Evolutionary conservation across 1,140 invertebrate genomes (phyloP), one percentile per base, ranked within the genome.

Genomic region (Atta texana): DNA sequence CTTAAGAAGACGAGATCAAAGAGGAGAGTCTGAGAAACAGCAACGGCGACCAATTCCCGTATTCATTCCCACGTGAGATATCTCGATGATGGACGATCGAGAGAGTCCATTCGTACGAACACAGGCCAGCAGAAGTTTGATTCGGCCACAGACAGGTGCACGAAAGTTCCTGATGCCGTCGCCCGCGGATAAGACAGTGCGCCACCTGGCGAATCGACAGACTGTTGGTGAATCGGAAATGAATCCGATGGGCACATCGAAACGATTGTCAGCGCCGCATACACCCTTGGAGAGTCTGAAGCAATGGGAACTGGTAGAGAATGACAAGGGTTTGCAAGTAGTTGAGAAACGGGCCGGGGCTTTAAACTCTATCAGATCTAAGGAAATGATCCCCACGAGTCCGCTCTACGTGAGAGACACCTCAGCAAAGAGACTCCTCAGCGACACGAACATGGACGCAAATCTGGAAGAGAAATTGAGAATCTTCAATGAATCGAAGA

Each of bases 251-350:
- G 53, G 51, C n/a, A 53, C 31, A 51, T 0, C 74, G 5, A 86
- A 87, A 44, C 78, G 89, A n/a, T 71, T 90, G 24, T 51, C 53
- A 16, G 49, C 74, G 0, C 3, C 88, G 6, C 86, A 64, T 53
- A 7, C 77, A 3, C 53, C 86, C 1, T 21, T 86, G 78, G 92
- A 94, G 14, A 88, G 88, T 49, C 59, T 94, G n/a, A 94, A 93
- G 14, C 93, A 94, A 63, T 94, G 93, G 93, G 92, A 93, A 31
- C 69, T 94, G 75, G 91, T 94, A 2, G 93, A 93, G 72, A 89
- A 66, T 2, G 87, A 91, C n/a, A 91, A 85, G 16, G 93, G 92
- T 24, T 64, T 94, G 8, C 76, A 74, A 18, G 91, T 94, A 18
- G 90, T 93, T 12, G 92, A 93, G 55, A 91, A 93, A 85, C 89